A percentile compares a stretch with the other conserved stretches of the same genome.
Evolutionary conservation across 2,113 vertebrate species (phyloP).

Genomic region (Fulmarus glacialis): DNA sequence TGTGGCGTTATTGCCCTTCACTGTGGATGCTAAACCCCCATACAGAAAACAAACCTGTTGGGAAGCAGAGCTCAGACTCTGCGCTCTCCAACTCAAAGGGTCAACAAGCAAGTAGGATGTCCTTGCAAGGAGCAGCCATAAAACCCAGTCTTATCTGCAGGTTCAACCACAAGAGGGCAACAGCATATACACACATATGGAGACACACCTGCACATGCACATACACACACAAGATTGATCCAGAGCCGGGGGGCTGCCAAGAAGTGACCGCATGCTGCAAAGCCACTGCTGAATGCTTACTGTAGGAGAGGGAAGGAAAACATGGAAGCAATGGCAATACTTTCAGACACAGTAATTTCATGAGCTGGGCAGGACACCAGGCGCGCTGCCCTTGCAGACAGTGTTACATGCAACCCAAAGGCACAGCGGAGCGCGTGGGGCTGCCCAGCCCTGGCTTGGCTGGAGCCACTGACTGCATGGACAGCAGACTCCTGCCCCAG

Average conservation of each 20-base stretch:
- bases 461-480: not conserved
- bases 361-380: not conserved
- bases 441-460: not conserved
- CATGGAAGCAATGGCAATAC: rapidly evolving
- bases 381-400: not conserved
- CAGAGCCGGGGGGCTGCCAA: not conserved
- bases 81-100: not conserved
- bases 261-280: not conserved
- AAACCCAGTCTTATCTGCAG: not conserved
- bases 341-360: not conserved
- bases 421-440: rapidly evolving
- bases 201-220: not conserved
- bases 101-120: not conserved
- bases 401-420: rapidly evolving
- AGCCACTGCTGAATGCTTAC: not conserved
- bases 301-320: not conserved
- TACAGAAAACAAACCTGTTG: rapidly evolving
- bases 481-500: not conserved
- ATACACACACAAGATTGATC: too few species aligned
- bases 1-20: not conserved
- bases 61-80: not conserved
- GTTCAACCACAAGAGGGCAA: not conserved
- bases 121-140: not conserved
- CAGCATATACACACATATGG: rapidly evolving
- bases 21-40: not conserved